Base-by-base conservation (phyloP, 2,888 invertebrate genomes). In the Molorchus minor region DNA sequence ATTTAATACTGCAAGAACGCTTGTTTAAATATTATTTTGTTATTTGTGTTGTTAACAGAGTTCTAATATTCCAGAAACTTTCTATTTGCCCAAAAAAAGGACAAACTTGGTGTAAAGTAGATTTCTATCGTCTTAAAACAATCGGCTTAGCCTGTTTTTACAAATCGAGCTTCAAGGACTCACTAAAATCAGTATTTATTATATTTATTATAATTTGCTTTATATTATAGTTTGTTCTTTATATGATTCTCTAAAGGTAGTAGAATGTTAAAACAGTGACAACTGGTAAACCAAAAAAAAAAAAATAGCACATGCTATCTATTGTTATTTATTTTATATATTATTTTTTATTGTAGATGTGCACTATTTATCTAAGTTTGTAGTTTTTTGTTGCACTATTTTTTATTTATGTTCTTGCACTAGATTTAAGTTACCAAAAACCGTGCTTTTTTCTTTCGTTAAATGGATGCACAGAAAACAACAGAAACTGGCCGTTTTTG, bases 21-120 rank as follows among this genome's bases (percentile, higher is more conserved):
- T 47, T 57, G 58, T 62, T 65, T 67, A 59, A 61, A 64, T 67
- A 61, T 62, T 62, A 59, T 67, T 73, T 77, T 76, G 76, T 77
- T 77, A 75, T 71, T 76, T 77, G 74, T 77, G 74, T 77, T 77
- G 75, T 77, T 77, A 69, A 57, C 61, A 65, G 58, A 65, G 60
- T 62, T 65, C 60, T 61, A 61, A 47, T 58, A 60, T 56, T 58
- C 53, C n/a, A n/a, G 30, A 19, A 33, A 54, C 62, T 53, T 65
- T 65, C 62, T 65, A 65, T 61, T 62, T 58, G 62, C 46, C 8
- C 47, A 17, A 47, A 13, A 12, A 12, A 17, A 53, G 56, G 53
- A 38, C 35, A 54, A 29, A 41, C 33, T 38, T 15, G 53, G 54
- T 41, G 44, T 52, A 53, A 51, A 51, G 51, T 40, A 20, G 16